These are phyloP conservation scores for Oceanodroma leucorhoa DNA, from an alignment of 2,797 vertebrate species.

Conservation along the genomic window DNA sequence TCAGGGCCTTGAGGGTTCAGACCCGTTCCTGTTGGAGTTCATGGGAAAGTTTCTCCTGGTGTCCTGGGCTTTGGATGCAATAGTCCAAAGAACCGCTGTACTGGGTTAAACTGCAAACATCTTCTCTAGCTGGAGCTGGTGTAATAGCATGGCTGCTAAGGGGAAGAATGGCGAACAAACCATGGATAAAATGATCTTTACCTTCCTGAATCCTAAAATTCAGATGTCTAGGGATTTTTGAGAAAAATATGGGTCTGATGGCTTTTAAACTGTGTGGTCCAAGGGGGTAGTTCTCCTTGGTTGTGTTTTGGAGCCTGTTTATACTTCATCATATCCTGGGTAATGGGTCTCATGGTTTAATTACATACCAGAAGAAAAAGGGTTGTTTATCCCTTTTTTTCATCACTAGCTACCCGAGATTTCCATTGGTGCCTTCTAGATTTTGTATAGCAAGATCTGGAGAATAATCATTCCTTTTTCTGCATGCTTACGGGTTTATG, in stretches of 20 bases:
- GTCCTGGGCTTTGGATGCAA: background rate
- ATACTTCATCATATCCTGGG: background rate
- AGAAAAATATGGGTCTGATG: background rate
- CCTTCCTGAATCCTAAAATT: background rate
- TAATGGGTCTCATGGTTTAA: background rate
- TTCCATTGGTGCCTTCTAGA: background rate
- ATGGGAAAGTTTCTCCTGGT: background rate
- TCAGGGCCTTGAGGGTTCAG: background rate
- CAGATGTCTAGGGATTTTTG: background rate
- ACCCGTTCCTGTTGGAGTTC: background rate
- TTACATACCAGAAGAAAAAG: background rate
- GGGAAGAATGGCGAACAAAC: background rate
- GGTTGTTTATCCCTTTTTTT: background rate
- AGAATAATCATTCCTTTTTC: background rate
- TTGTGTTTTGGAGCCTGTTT: background rate
- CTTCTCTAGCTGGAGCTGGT: background rate
- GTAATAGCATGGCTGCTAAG: background rate
- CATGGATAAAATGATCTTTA: background rate
- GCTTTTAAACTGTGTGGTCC: background rate
- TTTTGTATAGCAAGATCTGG: background rate
- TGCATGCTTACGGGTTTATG: background rate
- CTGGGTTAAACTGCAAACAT: background rate
- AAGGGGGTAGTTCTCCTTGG: background rate
- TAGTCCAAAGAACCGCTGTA: background rate
- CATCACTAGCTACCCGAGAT: background rate